Conservation (phyloP, 1,140 invertebrate species). For the Venturia canescens region DNA sequence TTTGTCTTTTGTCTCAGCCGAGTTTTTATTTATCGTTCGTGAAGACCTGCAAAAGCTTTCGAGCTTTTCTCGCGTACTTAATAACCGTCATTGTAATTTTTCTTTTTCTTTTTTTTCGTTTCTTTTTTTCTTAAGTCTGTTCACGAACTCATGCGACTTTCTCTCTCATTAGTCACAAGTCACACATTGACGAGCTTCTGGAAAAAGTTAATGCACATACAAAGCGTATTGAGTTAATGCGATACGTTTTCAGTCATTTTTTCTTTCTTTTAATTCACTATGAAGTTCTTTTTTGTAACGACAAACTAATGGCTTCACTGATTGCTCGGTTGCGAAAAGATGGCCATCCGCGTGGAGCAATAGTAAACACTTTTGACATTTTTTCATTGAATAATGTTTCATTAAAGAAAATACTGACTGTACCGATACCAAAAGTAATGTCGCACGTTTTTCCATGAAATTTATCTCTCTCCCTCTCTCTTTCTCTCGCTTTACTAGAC, state of each 20-base stretch:
- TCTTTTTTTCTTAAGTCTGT: conserved; percentile 71
- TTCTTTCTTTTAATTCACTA: not conserved
- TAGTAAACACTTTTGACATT: too few species aligned
- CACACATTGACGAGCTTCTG: conserved; percentile 69
- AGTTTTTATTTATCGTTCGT: conserved; percentile 52
- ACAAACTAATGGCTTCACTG: too few species aligned
- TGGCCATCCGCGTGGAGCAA: too few species aligned
- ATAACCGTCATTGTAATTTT: conserved; percentile 75
- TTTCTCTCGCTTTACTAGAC: too few species aligned
- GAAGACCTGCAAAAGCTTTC: conserved; percentile 75
- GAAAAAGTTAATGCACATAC: conserved; percentile 78
- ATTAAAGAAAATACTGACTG: too few species aligned
- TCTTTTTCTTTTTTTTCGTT: not conserved
- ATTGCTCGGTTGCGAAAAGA: too few species aligned
- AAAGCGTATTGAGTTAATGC: conserved; percentile 73
- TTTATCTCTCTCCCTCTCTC: too few species aligned
- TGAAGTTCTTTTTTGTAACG: not conserved
- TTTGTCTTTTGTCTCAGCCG: conserved; percentile 47
- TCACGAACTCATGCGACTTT: conserved; percentile 70
- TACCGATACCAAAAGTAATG: too few species aligned
- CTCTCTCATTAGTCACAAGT: conserved; percentile 69
- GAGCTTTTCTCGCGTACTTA: conserved; percentile 71
- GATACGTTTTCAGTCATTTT: conserved; percentile 35
- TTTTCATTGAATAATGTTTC: too few species aligned
- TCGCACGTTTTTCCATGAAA: too few species aligned